These are phyloP conservation scores for Astyanax mexicanus DNA, from an alignment of 2,797 vertebrate genomes.

Conservation along the genomic window DNA sequence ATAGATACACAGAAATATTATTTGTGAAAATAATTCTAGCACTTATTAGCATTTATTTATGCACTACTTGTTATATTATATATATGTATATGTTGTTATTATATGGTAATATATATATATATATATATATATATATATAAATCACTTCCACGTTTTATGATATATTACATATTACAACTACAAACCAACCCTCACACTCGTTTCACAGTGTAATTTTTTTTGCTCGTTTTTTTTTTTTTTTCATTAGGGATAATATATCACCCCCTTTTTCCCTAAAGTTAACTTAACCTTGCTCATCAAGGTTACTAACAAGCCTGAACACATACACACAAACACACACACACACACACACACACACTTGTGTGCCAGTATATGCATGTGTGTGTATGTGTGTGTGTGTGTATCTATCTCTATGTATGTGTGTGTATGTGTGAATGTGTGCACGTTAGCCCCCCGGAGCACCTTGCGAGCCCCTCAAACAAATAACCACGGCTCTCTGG, in stretches of 20 bases:
- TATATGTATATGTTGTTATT: too few species aligned
- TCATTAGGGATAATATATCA: constrained; percentile 37
- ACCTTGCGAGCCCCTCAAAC: constrained; percentile 32
- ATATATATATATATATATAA: too few species aligned
- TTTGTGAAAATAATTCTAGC: background rate
- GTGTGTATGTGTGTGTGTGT: background rate
- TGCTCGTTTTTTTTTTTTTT: too few species aligned
- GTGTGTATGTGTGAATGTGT: background rate
- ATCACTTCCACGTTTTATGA: background rate
- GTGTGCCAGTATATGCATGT: constrained; percentile 58
- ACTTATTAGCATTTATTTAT: too few species aligned
- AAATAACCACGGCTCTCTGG: constrained; percentile 41
- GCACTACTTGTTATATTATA: too few species aligned
- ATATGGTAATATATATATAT: too few species aligned
- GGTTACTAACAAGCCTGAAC: constrained; percentile 72
- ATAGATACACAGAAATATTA: too few species aligned
- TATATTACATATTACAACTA: too few species aligned
- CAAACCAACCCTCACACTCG: background rate
- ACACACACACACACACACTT: too few species aligned
- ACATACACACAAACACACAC: too few species aligned
- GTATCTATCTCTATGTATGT: too few species aligned
- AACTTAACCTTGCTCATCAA: constrained; percentile 74
- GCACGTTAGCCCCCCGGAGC: constrained; percentile 53
- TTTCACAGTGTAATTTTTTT: constrained; percentile 14
- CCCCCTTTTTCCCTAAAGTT: constrained; percentile 52